Conservation (phyloP, 2,113 vertebrate species). For the Hystrix brachyura region DNA sequence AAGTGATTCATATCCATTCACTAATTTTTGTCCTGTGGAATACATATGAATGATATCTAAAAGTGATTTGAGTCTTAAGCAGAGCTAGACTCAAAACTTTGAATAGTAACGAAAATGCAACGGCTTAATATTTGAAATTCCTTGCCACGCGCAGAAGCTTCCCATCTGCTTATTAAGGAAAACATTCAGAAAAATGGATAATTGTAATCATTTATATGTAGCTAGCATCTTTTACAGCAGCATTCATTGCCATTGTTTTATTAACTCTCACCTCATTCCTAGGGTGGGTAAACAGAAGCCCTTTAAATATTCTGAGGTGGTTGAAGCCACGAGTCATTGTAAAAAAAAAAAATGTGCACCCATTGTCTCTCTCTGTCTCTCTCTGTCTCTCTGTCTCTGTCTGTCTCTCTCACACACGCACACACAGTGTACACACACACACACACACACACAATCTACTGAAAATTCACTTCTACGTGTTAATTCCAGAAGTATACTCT, state of each 20-base stretch:
- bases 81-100: slow-evolving; percentile 70
- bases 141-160: slow-evolving; percentile 70
- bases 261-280: slow-evolving; percentile 34
- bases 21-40: slow-evolving; percentile 60
- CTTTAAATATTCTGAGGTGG: neutral
- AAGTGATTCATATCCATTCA: slow-evolving; percentile 71
- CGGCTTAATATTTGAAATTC: slow-evolving; percentile 78
- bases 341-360: neutral
- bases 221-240: slow-evolving; percentile 69
- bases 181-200: slow-evolving; percentile 80
- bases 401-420: too few relatives aligned
- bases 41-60: slow-evolving; percentile 73
- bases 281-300: neutral
- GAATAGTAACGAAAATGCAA: slow-evolving; percentile 73
- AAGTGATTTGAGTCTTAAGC: slow-evolving; percentile 69
- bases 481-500: slow-evolving; percentile 33
- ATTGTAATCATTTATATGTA: slow-evolving; percentile 79
- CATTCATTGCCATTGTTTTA: slow-evolving; percentile 51
- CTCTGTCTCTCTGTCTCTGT: neutral
- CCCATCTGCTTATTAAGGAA: slow-evolving; percentile 78
- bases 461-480: neutral
- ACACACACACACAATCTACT: neutral
- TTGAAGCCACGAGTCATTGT: slow-evolving; percentile 6
- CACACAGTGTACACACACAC: too few relatives aligned
- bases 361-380: neutral